Evolutionary conservation across 2,888 invertebrate genomes (phyloP).

Genomic region (Siphlonurus alternatus): DNA sequence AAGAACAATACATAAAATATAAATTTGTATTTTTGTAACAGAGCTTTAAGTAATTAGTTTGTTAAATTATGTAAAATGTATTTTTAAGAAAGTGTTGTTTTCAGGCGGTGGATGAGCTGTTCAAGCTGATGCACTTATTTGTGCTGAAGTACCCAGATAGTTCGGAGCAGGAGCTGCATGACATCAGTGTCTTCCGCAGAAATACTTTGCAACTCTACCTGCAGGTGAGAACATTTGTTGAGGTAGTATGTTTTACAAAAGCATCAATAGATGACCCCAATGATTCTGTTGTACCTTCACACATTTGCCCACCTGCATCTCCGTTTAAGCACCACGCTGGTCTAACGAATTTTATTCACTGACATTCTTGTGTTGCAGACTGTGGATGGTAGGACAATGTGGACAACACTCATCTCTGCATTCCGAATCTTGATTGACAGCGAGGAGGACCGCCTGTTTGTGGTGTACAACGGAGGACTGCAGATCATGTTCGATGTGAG

Average conservation of each 20-base stretch:
- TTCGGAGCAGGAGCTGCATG: constrained; percentile 56
- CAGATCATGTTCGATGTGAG: constrained; percentile 58
- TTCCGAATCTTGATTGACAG: constrained; percentile 77
- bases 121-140: constrained; percentile 77
- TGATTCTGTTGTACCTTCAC: no score
- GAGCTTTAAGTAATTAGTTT: no score
- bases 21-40: no score
- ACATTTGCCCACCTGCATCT: no score
- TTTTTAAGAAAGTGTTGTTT: no score
- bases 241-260: neutral
- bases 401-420: constrained; percentile 86
- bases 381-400: constrained; percentile 77
- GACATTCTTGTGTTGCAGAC: constrained; percentile 30
- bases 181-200: constrained; percentile 70
- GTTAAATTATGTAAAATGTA: no score
- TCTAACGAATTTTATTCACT: no score
- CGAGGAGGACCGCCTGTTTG: constrained; percentile 73
- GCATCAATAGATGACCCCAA: no score
- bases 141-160: constrained; percentile 68
- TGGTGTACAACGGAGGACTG: constrained; percentile 80
- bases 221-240: constrained; percentile 44
- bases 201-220: constrained; percentile 78
- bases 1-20: no score
- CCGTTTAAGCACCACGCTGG: no score
- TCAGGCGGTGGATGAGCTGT: constrained; percentile 76